Evolutionary conservation across 2,888 invertebrate species (phyloP), one percentile per base, ranked within the genome.

Genomic region (Torymus auratus): DNA sequence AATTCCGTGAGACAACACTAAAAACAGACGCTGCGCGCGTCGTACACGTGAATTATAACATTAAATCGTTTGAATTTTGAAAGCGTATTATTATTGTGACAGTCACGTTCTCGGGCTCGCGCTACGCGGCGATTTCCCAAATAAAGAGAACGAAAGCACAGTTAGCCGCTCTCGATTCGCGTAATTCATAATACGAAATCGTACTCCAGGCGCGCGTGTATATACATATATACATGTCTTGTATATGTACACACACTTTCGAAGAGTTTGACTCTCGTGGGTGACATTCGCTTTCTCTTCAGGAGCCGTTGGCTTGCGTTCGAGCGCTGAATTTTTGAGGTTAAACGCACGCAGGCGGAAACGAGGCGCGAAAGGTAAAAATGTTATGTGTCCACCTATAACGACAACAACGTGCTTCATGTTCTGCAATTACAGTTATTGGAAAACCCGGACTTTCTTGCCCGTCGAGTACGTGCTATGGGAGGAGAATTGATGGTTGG

Each of bases 131-230:
- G 41, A 20, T 69, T 70, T 69, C 62, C 17, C 62, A 69, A 70
- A 20, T 20, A 20, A 77, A 62, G 55, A 55, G 55, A 69, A 62
- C 53, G 71, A 72, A 67, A 78, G 65, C 64, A 70, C 78, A 67
- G 71, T 77, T 77, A 77, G 55, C 20, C 64, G 77, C 65, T 78
- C 77, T 65, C 64, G 58, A 78, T 78, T 78, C 71, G 70, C 77
- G 71, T 71, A 76, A 76, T 56, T 69, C 76, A 60, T 62, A 69
- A 62, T 55, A 68, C 75, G 61, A 68, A 76, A 68, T 76, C 61
- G 68, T 64, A 12, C 70, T 28, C 64, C 7, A 0, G 13, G 28
- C 15, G 15, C 15, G 74, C 65, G 1, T 56, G 52, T 28, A 55
- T n/a, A 17, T 28, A 58, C 17, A 41, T 28, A 28, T 28, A 28